Evolutionary conservation across 2,113 vertebrate genomes (phyloP).

Genomic region (Chloroceryle aenea): DNA sequence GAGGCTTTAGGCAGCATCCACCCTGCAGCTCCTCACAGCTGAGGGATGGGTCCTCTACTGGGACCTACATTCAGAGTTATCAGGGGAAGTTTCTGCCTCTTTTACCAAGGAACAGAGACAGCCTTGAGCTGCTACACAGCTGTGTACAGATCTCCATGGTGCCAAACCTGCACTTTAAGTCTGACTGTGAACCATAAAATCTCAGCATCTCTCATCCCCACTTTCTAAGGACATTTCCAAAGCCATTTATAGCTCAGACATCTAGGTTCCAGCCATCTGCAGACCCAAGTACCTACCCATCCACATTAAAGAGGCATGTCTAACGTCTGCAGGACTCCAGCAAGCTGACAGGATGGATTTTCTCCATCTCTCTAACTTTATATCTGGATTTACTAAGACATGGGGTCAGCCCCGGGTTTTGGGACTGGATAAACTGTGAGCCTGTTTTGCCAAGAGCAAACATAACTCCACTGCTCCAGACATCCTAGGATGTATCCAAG

Average conservation of each 20-base stretch:
- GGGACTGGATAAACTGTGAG: neutral
- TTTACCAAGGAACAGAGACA: neutral
- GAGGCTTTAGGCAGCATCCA: neutral
- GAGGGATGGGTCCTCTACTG: rapidly evolving
- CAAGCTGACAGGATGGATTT: neutral
- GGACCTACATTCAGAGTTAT: neutral
- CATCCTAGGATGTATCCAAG: neutral
- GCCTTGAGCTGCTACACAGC: neutral
- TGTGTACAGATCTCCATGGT: neutral
- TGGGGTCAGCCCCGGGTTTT: neutral
- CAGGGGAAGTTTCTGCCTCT: neutral
- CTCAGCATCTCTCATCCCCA: neutral
- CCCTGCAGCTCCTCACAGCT: neutral
- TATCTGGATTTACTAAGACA: neutral
- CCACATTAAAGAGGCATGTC: neutral
- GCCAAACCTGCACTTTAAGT: neutral
- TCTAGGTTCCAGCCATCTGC: neutral
- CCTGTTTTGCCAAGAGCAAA: neutral
- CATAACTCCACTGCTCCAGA: neutral
- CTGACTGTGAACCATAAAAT: neutral
- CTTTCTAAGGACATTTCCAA: neutral
- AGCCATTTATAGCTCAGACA: neutral
- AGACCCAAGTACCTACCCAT: neutral
- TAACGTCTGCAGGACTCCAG: neutral
- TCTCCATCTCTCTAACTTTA: neutral